Conservation (phyloP, 2,113 vertebrate genomes). For the Dicrurus megarhynchus region DNA sequence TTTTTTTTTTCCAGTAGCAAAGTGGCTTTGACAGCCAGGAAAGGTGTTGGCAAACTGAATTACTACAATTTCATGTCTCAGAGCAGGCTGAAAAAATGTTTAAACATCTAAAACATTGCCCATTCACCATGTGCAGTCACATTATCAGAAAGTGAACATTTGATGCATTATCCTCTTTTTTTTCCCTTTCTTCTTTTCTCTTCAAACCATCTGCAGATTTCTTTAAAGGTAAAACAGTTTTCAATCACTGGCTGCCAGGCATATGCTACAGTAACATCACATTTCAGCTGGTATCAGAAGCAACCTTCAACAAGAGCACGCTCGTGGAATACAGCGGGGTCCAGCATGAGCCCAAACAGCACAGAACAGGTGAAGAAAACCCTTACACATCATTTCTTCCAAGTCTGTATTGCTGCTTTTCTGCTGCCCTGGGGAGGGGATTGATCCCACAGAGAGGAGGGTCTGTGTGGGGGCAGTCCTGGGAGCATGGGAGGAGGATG, state of each 20-base stretch:
- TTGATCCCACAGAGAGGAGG: neutral
- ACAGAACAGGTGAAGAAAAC: slow-evolving; percentile 85
- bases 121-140: neutral
- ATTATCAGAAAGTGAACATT: neutral
- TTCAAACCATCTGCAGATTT: slow-evolving; percentile 80
- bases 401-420: neutral
- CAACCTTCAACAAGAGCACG: slow-evolving; percentile 83
- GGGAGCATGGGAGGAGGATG: neutral
- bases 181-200: neutral
- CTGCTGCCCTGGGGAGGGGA: neutral
- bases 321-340: slow-evolving; percentile 84
- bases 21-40: neutral
- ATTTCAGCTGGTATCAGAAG: slow-evolving; percentile 93
- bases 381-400: neutral
- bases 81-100: neutral
- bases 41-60: neutral
- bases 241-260: slow-evolving; percentile 95
- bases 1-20: neutral
- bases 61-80: neutral
- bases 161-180: neutral
- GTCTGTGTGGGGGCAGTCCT: neutral
- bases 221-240: slow-evolving; percentile 90
- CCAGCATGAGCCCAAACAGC: slow-evolving; percentile 81
- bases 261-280: slow-evolving; percentile 93
- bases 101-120: neutral